A percentile compares a stretch with the other conserved stretches of the same genome.
Evolutionary conservation across 2,797 vertebrate genomes (phyloP).

Genomic region (Halcyon chelicuti): DNA sequence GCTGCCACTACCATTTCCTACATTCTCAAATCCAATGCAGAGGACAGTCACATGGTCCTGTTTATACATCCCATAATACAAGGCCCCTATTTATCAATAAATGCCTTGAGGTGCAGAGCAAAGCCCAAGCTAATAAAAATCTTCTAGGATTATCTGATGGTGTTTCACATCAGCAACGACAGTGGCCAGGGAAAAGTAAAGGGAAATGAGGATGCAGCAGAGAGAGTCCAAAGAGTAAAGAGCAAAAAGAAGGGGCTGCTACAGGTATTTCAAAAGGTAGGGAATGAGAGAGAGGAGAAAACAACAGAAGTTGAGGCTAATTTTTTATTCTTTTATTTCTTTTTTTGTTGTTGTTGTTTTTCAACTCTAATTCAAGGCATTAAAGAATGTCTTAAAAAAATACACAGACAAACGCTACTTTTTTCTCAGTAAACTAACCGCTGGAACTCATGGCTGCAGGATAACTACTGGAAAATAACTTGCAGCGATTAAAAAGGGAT

Average conservation of each 20-base stretch:
- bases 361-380: background rate
- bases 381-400: background rate
- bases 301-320: background rate
- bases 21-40: background rate
- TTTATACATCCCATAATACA: constrained; percentile 52
- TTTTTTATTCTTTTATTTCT: too few relatives aligned
- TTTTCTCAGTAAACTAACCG: background rate
- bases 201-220: background rate
- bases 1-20: background rate
- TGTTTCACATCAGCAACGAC: background rate
- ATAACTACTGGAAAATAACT: constrained; percentile 43
- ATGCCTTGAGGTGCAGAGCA: constrained; percentile 27
- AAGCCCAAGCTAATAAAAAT: constrained; percentile 28
- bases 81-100: constrained; percentile 55
- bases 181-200: background rate
- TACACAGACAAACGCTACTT: background rate
- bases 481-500: constrained; percentile 62
- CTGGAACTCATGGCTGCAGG: constrained; percentile 55
- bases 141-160: background rate
- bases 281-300: background rate
- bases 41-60: constrained; percentile 22
- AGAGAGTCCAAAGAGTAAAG: background rate
- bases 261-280: background rate
- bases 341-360: background rate
- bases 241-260: background rate